phyloP scores from a whole-genome alignment of 2,888 invertebrate species.

The Sceliomorpha sp. region DNA sequence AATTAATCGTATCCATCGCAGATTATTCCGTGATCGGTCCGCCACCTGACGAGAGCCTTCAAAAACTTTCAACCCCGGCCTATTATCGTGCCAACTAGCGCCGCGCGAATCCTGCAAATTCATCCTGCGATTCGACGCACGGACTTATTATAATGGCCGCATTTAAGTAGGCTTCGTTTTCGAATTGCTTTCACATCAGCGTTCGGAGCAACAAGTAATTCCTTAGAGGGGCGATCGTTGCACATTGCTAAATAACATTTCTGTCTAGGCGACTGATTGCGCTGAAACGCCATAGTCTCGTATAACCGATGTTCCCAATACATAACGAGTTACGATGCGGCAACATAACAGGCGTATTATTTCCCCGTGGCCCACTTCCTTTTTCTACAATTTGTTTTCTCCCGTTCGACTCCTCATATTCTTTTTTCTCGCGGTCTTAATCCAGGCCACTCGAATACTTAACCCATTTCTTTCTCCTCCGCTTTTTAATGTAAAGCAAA shows the following conservation, averaged over 20 bases:
- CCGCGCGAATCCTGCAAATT: conserved; percentile 15
- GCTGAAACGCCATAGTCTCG: too few species aligned
- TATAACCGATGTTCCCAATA: neutral
- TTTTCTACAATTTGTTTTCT: conserved; percentile 6
- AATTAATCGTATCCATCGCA: conserved; percentile 73
- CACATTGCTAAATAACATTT: conserved; percentile 24
- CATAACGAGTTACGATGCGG: neutral
- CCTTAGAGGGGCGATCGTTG: conserved; percentile 3
- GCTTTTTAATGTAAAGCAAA: neutral
- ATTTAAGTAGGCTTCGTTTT: conserved; percentile 24
- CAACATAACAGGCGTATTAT: neutral
- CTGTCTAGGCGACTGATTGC: neutral
- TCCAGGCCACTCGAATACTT: conserved; percentile 16
- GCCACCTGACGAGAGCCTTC: conserved; percentile 31
- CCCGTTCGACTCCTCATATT: conserved; percentile 1
- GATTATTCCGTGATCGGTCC: conserved; percentile 70
- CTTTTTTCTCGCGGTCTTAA: conserved; percentile 5
- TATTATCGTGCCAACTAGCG: conserved; percentile 22
- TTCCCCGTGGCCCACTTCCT: conserved; percentile 5
- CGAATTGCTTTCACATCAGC: conserved; percentile 25
- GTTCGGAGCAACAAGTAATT: conserved; percentile 36
- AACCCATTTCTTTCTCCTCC: conserved; percentile 10
- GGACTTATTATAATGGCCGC: conserved; percentile 17
- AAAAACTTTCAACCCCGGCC: conserved; percentile 7
- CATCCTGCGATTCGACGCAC: conserved; percentile 3